Conservation (phyloP, 2,797 vertebrate genomes). For the Spizella passerina region DNA sequence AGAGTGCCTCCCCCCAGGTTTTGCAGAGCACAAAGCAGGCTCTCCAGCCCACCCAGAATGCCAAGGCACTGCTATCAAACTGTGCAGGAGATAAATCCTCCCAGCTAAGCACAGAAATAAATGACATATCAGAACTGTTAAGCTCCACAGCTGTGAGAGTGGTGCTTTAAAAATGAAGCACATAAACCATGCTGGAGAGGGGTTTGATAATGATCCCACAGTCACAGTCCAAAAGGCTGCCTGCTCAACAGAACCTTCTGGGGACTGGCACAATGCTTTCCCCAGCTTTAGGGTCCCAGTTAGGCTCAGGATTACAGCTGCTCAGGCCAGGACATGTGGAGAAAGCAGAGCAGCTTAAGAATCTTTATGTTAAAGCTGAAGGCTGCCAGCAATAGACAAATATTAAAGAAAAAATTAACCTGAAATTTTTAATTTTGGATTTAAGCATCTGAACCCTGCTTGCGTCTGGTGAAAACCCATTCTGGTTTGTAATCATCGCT, state of each 20-base stretch:
- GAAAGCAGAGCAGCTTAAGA: background rate
- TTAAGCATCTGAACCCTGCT: background rate
- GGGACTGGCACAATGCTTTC: background rate
- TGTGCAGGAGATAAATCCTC: conserved; percentile 4
- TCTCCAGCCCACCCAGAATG: background rate
- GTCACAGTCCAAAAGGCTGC: background rate
- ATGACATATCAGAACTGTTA: background rate
- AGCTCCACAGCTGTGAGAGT: background rate
- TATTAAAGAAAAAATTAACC: background rate
- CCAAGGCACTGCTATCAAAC: background rate
- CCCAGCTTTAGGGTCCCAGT: background rate
- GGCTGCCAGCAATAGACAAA: background rate
- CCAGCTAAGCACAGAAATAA: background rate
- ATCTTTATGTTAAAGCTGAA: background rate
- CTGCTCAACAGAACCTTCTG: background rate
- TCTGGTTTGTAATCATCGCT: background rate
- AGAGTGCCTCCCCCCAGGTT: background rate
- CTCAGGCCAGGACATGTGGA: background rate
- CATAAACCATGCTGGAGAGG: background rate
- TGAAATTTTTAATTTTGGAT: background rate
- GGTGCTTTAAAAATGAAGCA: conserved; percentile 9
- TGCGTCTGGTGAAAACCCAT: background rate
- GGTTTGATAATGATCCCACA: background rate
- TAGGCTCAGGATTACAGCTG: background rate
- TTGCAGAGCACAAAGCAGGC: background rate